A percentile compares a stretch with the other conserved stretches of the same genome.
Conservation (phyloP, 1,140 invertebrate species). For the Harlomillsia oculata region DNA sequence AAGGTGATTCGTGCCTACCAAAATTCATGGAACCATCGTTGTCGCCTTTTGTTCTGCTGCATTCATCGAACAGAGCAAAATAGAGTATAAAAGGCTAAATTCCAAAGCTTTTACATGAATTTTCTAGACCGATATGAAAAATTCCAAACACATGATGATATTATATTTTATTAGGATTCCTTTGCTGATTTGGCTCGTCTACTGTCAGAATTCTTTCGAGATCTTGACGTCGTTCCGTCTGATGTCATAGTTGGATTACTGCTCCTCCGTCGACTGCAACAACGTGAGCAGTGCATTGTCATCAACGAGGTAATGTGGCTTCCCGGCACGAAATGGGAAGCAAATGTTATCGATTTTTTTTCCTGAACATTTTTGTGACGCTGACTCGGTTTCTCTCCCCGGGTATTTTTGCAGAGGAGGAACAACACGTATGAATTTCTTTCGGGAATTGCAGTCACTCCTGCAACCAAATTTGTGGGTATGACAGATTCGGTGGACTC, state of each 20-base stretch:
- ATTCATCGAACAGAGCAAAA: conserved; percentile 68
- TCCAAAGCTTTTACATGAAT: neutral
- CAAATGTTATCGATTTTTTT: neutral
- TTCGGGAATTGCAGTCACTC: conserved; percentile 75
- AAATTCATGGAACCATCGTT: conserved; percentile 81
- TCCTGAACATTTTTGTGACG: conserved; percentile 1
- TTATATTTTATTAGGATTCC: conserved; percentile 52
- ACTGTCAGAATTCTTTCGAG: conserved; percentile 79
- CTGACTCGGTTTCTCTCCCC: too few relatives aligned
- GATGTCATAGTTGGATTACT: conserved; percentile 80
- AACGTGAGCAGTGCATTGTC: conserved; percentile 63
- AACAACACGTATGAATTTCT: conserved; percentile 85
- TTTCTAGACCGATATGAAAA: neutral
- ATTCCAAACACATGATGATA: too few relatives aligned
- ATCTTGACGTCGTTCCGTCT: conserved; percentile 83
- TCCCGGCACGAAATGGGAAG: too few relatives aligned
- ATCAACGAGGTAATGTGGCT: conserved; percentile 55
- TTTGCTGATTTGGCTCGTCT: conserved; percentile 77
- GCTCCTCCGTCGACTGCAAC: conserved; percentile 69
- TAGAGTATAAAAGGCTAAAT: conserved; percentile 43
- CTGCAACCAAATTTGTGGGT: conserved; percentile 70
- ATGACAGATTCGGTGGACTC: conserved; percentile 64
- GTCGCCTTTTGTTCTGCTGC: conserved; percentile 75
- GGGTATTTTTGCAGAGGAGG: conserved; percentile 57
- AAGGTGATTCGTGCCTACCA: conserved; percentile 82